phyloP scores from a whole-genome alignment of 2,888 invertebrate species.

The Lycia hirtaria region DNA sequence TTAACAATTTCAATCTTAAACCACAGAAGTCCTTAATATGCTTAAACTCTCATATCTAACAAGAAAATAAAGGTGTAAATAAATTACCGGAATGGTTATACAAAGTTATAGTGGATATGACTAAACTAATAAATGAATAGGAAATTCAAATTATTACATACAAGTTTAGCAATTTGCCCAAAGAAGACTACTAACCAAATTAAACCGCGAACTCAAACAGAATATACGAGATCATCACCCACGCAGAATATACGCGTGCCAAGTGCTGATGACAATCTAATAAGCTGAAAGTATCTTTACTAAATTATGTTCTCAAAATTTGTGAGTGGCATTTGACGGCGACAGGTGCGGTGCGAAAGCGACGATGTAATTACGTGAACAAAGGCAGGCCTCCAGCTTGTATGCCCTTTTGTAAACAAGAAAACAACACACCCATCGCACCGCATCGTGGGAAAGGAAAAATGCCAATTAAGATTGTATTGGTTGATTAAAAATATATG shows the following conservation, averaged over 20 bases:
- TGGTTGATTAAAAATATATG: constrained; percentile 33
- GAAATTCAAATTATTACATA: not conserved
- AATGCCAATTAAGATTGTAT: constrained; percentile 38
- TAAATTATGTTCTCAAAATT: constrained; percentile 34
- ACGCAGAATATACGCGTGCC: constrained; percentile 16
- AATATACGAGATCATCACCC: constrained; percentile 18
- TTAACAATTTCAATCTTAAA: no score
- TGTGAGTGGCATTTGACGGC: constrained; percentile 32
- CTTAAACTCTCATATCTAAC: no score
- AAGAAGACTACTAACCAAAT: constrained; percentile 3
- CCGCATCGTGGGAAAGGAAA: constrained; percentile 31
- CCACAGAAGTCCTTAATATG: no score
- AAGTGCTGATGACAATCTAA: constrained; percentile 34
- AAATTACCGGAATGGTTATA: no score
- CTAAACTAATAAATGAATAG: not conserved
- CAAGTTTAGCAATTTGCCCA: not conserved
- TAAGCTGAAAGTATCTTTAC: constrained; percentile 32
- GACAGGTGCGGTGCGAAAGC: constrained; percentile 33
- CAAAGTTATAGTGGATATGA: not conserved
- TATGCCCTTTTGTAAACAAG: constrained; percentile 36
- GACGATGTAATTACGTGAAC: constrained; percentile 37
- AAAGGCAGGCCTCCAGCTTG: constrained; percentile 28
- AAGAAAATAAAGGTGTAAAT: no score
- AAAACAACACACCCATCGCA: constrained; percentile 28
- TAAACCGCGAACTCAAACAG: constrained; percentile 6